These are phyloP conservation scores for Tarsius wallacei DNA, from an alignment of 2,797 vertebrate species.

Conservation along the genomic window DNA sequence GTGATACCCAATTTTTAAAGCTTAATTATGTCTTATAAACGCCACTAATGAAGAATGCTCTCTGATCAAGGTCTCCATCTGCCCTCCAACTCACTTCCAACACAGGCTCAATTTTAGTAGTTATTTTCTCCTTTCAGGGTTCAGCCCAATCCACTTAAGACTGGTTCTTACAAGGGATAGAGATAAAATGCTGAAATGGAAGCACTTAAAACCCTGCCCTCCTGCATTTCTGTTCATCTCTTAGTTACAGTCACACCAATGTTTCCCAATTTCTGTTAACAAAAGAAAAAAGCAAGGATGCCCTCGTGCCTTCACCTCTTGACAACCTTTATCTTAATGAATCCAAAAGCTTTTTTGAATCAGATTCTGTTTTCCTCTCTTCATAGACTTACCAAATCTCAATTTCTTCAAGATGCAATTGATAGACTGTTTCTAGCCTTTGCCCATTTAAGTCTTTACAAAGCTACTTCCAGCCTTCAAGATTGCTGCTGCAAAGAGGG, in stretches of 20 bases:
- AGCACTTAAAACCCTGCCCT: background rate
- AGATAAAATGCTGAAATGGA: background rate
- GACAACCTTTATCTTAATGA: slow-evolving; percentile 37
- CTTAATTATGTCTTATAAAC: background rate
- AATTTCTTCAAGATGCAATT: slow-evolving; percentile 28
- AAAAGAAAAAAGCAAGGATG: background rate
- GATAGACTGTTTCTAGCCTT: slow-evolving; percentile 31
- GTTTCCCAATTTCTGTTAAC: background rate
- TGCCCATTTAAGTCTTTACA: background rate
- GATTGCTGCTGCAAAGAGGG: background rate
- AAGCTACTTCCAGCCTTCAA: background rate
- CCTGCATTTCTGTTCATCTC: background rate
- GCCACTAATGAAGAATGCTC: background rate
- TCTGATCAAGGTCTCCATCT: background rate
- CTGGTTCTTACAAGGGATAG: background rate
- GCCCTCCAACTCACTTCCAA: background rate
- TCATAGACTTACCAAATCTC: slow-evolving; percentile 42
- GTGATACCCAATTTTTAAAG: background rate
- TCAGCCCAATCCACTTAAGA: background rate
- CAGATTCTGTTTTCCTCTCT: slow-evolving; percentile 48
- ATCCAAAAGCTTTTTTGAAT: slow-evolving; percentile 29
- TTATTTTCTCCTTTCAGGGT: background rate
- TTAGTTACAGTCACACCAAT: background rate
- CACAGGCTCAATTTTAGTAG: background rate
- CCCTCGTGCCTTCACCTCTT: background rate